phyloP scores from a whole-genome alignment of 2,797 vertebrate species.

The Myiotriccus ornatus region DNA sequence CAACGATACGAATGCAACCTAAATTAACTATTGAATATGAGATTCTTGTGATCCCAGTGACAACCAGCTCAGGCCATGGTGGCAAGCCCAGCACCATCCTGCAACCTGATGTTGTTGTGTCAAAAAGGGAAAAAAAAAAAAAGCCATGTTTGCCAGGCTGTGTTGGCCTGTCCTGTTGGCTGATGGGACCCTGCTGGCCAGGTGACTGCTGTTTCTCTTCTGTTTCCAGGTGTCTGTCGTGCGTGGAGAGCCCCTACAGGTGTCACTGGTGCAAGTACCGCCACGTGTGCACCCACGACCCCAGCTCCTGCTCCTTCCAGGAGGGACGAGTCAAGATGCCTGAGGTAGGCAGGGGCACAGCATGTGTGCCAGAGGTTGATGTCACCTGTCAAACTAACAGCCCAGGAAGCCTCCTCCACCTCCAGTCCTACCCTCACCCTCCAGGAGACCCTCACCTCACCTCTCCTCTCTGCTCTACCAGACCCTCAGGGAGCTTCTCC shows the following conservation, averaged over 20 bases:
- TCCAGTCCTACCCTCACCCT: not conserved
- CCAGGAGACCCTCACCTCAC: not conserved
- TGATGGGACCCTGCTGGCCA: not conserved
- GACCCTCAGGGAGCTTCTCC: not conserved
- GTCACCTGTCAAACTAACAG: not conserved
- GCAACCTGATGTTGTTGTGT: not conserved
- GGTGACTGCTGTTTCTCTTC: not conserved
- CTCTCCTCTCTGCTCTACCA: not conserved
- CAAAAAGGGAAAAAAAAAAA: not conserved
- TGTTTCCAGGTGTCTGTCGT: conserved; percentile 88
- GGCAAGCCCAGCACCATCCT: not conserved
- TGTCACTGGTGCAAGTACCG: conserved; percentile 99
- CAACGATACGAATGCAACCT: not conserved
- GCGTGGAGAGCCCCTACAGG: conserved; percentile 93
- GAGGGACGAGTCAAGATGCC: conserved; percentile 93
- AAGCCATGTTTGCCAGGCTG: not conserved
- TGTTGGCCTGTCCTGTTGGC: not conserved
- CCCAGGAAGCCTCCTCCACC: not conserved
- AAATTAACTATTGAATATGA: not conserved
- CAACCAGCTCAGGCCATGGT: not conserved
- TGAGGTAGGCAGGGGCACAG: conserved; percentile 79
- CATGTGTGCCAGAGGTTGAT: not conserved
- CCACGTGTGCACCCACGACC: conserved; percentile 94
- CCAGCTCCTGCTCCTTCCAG: conserved; percentile 94
- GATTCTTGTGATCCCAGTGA: not conserved